Base-by-base conservation (phyloP, 2,113 vertebrate species). In the Reinhardtius hippoglossoides region DNA sequence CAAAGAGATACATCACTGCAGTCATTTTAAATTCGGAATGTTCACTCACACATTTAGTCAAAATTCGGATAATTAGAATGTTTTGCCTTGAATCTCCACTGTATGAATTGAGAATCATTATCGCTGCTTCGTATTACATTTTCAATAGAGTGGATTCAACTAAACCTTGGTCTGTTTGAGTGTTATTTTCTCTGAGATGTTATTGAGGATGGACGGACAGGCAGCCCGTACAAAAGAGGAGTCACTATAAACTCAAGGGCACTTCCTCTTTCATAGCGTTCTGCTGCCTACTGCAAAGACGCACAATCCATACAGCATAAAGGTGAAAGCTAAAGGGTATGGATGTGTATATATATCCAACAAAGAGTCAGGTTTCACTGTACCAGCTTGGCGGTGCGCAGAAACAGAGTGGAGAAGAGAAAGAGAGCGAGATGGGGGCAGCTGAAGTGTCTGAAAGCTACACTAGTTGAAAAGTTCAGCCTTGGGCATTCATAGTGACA, bases 381-480 rank as follows among this genome's bases (percentile, higher is more conserved):
- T 15, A 71, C 40, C 76, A 80, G 70, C 76, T 80, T 48, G 23
- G 65, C 37, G 4, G 68, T 48, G 71, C 63, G 69, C 79, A 57
- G 81, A 76, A 62, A 83, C 55, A 70, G 40, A 24, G 24, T 8
- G 24, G 48, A 31, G 27, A 74, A 66, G 48, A 71, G 61, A 76
- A 71, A 40, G 78, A 77, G 62, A 64, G 21, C 14, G 40, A 48
- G 63, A 59, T 76, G 84, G 23, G 16, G 23, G 14, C n/a, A 27
- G 70, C 16, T 63, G 46, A 60, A 81, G 67, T 40, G 74, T 79
- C 40, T 76, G 56, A 71, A 71, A 78, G 60, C 66, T 35, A 15
- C 55, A n/a, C 20, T 52, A 15, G 77, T 61, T 85, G 74, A 77
- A 77, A 84, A 86, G 87, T 87, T 83, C 74, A 81, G 79, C 77